Conservation (phyloP, 2,888 invertebrate genomes). For the Cephalotes varians region DNA sequence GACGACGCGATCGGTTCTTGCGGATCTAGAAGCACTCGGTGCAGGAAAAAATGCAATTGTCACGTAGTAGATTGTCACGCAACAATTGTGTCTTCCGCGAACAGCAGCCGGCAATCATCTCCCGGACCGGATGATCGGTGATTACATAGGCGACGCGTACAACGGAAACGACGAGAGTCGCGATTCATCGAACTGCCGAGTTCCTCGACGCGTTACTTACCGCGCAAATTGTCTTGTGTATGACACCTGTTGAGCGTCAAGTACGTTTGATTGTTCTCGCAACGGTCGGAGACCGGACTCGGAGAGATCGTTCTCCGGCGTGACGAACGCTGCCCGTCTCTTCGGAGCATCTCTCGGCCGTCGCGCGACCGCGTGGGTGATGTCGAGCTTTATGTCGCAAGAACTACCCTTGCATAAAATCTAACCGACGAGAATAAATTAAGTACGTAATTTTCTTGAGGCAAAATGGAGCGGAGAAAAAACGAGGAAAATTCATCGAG, state of each 20-base stretch:
- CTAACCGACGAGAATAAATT: background rate
- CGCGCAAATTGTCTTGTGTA: conserved; percentile 75
- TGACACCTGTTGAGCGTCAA: conserved; percentile 82
- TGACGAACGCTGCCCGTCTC: background rate
- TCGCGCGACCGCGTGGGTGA: no score
- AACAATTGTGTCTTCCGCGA: background rate
- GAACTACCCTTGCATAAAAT: background rate
- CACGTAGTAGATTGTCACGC: background rate
- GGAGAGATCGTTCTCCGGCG: conserved; percentile 20
- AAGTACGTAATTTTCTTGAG: background rate
- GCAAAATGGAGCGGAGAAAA: no score
- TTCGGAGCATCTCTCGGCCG: background rate
- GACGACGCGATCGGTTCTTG: background rate
- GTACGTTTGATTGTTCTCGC: conserved; percentile 72
- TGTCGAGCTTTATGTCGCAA: background rate
- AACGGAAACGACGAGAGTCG: background rate
- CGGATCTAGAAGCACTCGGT: no score
- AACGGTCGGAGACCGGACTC: conserved; percentile 14
- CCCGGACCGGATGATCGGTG: background rate
- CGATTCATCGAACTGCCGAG: conserved; percentile 28
- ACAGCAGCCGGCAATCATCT: background rate
- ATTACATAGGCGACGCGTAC: background rate
- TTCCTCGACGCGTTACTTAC: conserved; percentile 58
- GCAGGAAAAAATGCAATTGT: background rate
- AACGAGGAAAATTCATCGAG: background rate